A percentile compares a stretch with the other conserved stretches of the same genome.
These are phyloP conservation scores for Antedon mediterranea DNA, from an alignment of 53 echinoderm and acorn worm genomes.

Conservation along the genomic window DNA sequence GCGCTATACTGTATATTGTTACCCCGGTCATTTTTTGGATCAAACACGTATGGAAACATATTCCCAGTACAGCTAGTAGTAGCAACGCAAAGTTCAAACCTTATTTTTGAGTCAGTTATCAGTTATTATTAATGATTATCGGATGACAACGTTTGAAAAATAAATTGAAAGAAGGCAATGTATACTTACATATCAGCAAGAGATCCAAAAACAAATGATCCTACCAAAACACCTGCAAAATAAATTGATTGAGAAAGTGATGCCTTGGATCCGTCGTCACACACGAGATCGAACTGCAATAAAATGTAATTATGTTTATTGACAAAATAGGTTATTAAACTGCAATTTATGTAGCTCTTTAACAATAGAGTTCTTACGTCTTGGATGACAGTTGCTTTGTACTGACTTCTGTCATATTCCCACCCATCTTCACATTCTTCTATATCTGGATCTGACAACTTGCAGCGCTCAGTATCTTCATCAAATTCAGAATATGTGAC, in stretches of 20 bases:
- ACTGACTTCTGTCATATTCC: constrained; percentile 41
- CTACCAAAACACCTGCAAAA: constrained; percentile 22
- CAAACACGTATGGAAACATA: too few relatives aligned
- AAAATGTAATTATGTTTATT: not conserved
- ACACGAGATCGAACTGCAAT: constrained; percentile 24
- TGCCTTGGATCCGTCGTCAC: constrained; percentile 11
- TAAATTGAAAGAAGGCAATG: too few relatives aligned
- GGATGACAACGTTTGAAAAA: too few relatives aligned
- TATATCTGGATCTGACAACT: not conserved
- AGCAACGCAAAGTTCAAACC: too few relatives aligned
- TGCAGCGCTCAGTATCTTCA: not conserved
- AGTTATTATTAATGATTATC: too few relatives aligned
- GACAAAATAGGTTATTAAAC: too few relatives aligned
- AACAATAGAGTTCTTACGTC: constrained; percentile 39
- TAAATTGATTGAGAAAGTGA: constrained; percentile 24
- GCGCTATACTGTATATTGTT: too few relatives aligned
- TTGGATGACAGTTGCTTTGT: constrained; percentile 39
- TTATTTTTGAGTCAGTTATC: too few relatives aligned
- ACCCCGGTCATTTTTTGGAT: too few relatives aligned
- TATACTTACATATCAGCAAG: constrained; percentile 22
- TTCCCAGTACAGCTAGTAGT: too few relatives aligned
- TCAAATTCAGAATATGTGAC: not conserved
- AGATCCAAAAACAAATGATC: constrained; percentile 14
- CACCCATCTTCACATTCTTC: constrained; percentile 39
- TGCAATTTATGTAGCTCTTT: not conserved